Conservation (phyloP, 2,888 invertebrate genomes). For the Thysanoteuthis rhombus region DNA sequence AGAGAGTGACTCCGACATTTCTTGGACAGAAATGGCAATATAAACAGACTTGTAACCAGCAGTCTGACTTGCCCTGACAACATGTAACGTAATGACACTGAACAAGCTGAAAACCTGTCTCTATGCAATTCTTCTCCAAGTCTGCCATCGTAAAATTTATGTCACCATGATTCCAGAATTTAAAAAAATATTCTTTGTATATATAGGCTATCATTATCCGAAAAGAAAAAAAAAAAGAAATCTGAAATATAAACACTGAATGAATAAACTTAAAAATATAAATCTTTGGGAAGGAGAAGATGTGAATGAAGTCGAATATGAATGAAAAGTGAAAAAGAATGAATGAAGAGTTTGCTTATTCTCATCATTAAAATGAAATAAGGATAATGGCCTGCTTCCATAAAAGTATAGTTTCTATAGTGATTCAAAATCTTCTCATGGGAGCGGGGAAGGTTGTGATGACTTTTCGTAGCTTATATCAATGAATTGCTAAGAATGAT, state of each 20-base stretch:
- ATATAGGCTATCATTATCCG: background rate
- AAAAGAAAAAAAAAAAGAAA: background rate
- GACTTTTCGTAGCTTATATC: no score
- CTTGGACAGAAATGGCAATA: background rate
- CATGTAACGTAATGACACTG: background rate
- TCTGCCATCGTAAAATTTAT: background rate
- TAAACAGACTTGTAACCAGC: background rate
- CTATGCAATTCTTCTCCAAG: background rate
- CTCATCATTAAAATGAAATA: no score
- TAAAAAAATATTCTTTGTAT: background rate
- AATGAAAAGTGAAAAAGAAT: no score
- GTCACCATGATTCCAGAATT: background rate
- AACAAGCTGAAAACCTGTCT: background rate
- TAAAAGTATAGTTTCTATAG: no score
- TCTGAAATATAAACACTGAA: background rate
- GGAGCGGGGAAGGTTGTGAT: no score
- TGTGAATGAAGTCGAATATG: no score
- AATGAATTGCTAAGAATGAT: no score
- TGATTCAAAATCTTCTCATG: no score
- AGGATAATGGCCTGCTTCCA: no score
- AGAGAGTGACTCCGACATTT: background rate
- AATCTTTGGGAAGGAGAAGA: background rate
- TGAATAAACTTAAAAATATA: no score
- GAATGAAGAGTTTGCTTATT: no score
- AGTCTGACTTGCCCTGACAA: background rate